Conservation (phyloP, 1,140 invertebrate species). For the Chionoecetes opilio region DNA sequence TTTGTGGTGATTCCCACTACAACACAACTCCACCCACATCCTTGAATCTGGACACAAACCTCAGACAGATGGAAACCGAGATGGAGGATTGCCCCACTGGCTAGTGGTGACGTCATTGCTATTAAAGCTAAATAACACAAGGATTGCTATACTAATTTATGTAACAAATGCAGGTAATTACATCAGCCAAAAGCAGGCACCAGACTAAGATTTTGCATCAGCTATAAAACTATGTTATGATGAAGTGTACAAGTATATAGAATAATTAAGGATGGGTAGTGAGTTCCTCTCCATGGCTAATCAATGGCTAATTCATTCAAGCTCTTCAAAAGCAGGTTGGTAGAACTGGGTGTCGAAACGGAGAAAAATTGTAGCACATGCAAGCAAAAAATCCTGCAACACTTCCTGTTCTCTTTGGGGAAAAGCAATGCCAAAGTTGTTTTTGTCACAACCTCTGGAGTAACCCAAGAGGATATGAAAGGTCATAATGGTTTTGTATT, state of each 20-base stretch:
- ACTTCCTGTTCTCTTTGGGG: not conserved
- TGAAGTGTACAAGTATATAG: slow-evolving; percentile 23
- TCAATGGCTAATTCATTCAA: not conserved
- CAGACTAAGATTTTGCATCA: slow-evolving; percentile 9
- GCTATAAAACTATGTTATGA: not conserved
- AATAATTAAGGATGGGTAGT: slow-evolving; percentile 20
- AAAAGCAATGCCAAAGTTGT: slow-evolving; percentile 37
- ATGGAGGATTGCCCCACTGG: slow-evolving; percentile 37
- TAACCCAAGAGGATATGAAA: not conserved
- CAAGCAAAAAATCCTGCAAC: slow-evolving; percentile 21
- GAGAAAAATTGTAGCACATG: slow-evolving; percentile 31
- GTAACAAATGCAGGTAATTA: slow-evolving; percentile 36
- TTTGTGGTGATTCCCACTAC: slow-evolving; percentile 5
- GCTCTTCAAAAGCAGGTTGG: slow-evolving; percentile 37
- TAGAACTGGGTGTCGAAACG: slow-evolving; percentile 33
- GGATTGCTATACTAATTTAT: not conserved
- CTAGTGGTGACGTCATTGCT: slow-evolving; percentile 33
- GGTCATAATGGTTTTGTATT: slow-evolving; percentile 43
- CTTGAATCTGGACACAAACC: slow-evolving; percentile 32
- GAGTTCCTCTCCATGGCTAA: not conserved
- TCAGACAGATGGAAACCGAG: slow-evolving; percentile 38
- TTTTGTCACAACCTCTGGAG: slow-evolving; percentile 32
- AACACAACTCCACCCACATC: slow-evolving; percentile 4
- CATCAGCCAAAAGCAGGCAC: slow-evolving; percentile 46
- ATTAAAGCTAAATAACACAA: too few relatives aligned